Evolutionary conservation across 2,888 invertebrate genomes (phyloP), one percentile per base, ranked within the genome.

Genomic region (Pristionchus exspectatus): DNA sequence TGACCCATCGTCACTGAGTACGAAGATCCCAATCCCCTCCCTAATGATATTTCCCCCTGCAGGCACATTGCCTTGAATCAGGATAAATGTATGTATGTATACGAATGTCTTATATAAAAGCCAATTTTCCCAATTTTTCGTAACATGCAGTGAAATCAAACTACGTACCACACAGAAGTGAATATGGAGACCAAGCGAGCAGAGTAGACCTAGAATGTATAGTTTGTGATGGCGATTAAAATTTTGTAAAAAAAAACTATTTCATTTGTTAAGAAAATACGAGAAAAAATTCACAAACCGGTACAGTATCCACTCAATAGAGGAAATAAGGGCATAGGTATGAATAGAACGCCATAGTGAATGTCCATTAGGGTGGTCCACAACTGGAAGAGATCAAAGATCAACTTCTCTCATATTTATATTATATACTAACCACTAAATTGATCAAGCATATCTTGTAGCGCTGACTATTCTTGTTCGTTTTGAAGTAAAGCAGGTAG

Each of bases 281-380:
- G 3, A 38, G 5, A 56, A 56, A 59, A 14, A 59, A 59, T 18
- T 3, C 59, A 59, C 74, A 9, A 14, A 74, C 74, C 74, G 27
- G 21, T 74, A 38, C 74, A 74, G 74, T 74, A 74, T 38, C 74
- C 74, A 7, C 33, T 30, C 7, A 38, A 12, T 0, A 74, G 38
- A 12, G 74, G 74, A 38, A 74, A 33, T 7, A 33, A 38, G 5
- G 74, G 74, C 18, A 74, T 24, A 3, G 74, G 74, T 16, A 74
- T 74, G 74, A 74, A 74, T 16, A 74, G 38, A 0, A 74, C 74
- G 16, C 74, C 74, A 5, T 30, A 38, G 74, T 74, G 74, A 38
- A 74, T 38, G 74, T 74, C 74, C 74, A 74, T 74, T 12, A 74
- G 30, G 21, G 74, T 74, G 18, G 74, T 74, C 33, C 74, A 74